These are phyloP conservation scores for Montipora sp. DNA, from an alignment of 64 coral and sea anemone genomes.

Conservation along the genomic window DNA sequence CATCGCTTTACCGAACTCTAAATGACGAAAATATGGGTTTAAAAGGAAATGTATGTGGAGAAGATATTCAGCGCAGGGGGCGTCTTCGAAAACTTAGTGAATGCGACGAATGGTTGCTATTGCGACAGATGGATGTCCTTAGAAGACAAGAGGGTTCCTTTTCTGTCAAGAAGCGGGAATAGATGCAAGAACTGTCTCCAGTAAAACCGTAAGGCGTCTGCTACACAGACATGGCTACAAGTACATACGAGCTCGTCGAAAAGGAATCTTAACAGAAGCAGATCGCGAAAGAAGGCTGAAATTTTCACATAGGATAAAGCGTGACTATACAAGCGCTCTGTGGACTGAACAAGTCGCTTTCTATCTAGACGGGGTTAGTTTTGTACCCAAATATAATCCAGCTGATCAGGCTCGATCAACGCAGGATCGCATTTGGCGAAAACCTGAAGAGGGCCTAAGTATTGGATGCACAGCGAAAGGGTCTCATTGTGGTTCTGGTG, in stretches of 20 bases:
- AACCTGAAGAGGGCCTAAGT: neutral
- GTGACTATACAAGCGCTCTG: neutral
- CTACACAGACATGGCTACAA: constrained; percentile 16
- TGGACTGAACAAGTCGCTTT: neutral
- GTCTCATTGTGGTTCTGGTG: neutral
- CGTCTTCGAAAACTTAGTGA: constrained; percentile 37
- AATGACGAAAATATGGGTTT: neutral
- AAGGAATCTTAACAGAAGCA: constrained; percentile 13
- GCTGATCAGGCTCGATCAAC: neutral
- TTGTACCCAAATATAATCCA: constrained; percentile 7
- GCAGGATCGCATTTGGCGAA: neutral
- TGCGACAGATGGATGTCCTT: neutral
- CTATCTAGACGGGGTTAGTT: constrained; percentile 3
- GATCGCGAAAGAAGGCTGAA: constrained; percentile 19
- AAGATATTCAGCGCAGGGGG: constrained; percentile 10
- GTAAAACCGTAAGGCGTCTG: neutral
- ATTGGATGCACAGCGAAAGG: constrained; percentile 2
- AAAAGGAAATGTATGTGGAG: neutral
- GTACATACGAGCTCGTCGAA: constrained; percentile 19
- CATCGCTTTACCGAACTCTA: constrained; percentile 2
- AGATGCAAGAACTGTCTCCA: neutral
- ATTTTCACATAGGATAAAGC: constrained; percentile 41
- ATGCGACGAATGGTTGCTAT: constrained; percentile 13
- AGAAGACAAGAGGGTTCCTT: constrained; percentile 3
- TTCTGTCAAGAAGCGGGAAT: constrained; percentile 15